A percentile compares a stretch with the other conserved stretches of the same genome.
Conservation (phyloP, 2,113 vertebrate genomes). For the Bucco capensis region DNA sequence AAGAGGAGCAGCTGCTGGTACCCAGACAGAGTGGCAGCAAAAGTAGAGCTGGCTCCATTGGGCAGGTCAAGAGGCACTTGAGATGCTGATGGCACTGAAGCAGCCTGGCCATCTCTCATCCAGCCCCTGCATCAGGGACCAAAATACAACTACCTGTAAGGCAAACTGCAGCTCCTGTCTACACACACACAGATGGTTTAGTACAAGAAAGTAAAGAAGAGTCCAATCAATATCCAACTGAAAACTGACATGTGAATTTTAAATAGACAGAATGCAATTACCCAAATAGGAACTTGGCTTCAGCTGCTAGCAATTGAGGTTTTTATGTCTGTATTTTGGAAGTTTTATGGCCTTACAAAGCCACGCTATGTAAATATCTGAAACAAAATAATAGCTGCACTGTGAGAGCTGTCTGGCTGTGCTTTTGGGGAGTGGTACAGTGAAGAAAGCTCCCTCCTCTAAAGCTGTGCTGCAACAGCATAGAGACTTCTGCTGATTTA, state of each 20-base stretch:
- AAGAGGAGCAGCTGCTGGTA: not conserved
- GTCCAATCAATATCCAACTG: not conserved
- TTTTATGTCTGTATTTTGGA: not conserved
- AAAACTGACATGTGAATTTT: not conserved
- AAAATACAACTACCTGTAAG: not conserved
- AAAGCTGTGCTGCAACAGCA: not conserved
- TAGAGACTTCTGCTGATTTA: not conserved
- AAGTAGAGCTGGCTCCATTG: not conserved
- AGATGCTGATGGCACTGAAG: not conserved
- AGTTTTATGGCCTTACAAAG: not conserved
- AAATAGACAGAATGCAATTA: slow-evolving; percentile 20
- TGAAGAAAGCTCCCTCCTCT: not conserved
- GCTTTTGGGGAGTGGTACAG: not conserved
- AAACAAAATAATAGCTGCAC: not conserved
- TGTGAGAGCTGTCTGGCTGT: not conserved
- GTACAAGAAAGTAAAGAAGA: not conserved
- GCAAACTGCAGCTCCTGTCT: not conserved
- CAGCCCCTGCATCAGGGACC: too few relatives aligned
- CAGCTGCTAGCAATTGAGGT: not conserved
- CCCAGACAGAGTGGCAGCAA: not conserved
- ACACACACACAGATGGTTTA: not conserved
- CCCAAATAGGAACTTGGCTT: slow-evolving; percentile 3
- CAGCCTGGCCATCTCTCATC: not conserved
- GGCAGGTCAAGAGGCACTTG: not conserved
- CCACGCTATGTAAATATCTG: not conserved